Evolutionary conservation across 2,797 vertebrate genomes (phyloP).

Genomic region (Pterois miles): DNA sequence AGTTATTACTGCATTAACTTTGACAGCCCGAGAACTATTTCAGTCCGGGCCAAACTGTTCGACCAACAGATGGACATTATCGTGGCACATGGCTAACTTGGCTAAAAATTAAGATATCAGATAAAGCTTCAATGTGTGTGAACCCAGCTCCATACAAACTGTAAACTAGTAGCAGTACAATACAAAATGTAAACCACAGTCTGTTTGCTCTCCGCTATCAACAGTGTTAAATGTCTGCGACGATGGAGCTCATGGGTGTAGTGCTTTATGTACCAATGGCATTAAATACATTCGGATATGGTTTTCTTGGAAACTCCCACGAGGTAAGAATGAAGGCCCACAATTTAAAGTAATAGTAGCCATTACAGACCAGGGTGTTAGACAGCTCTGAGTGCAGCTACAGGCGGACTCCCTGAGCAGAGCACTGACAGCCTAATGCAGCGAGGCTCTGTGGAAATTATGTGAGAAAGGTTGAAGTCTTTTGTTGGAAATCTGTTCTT

Average conservation of each 20-base stretch:
- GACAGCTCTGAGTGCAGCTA: constrained; percentile 10
- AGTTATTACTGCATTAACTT: no score
- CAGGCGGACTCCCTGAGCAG: background rate
- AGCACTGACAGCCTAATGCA: constrained; percentile 31
- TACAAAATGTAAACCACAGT: constrained; percentile 8
- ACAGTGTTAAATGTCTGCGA: background rate
- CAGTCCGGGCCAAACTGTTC: background rate
- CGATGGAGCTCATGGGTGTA: constrained; percentile 39
- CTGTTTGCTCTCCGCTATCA: constrained; percentile 14
- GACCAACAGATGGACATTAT: background rate
- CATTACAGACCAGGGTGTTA: constrained; percentile 2
- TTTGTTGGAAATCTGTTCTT: constrained; percentile 13
- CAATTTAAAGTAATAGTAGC: constrained; percentile 37
- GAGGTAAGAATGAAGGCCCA: background rate
- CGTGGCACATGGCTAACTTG: background rate
- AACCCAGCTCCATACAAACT: background rate
- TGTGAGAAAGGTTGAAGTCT: constrained; percentile 2
- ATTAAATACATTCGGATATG: constrained; percentile 19
- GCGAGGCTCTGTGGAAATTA: background rate
- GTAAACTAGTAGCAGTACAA: background rate
- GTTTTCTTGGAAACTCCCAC: background rate
- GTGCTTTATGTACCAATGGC: constrained; percentile 36
- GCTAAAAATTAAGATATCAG: background rate
- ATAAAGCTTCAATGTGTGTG: background rate
- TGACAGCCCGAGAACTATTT: background rate